These are phyloP conservation scores for Muntiacus reevesi DNA, from an alignment of 2,113 vertebrate genomes.

Conservation along the genomic window DNA sequence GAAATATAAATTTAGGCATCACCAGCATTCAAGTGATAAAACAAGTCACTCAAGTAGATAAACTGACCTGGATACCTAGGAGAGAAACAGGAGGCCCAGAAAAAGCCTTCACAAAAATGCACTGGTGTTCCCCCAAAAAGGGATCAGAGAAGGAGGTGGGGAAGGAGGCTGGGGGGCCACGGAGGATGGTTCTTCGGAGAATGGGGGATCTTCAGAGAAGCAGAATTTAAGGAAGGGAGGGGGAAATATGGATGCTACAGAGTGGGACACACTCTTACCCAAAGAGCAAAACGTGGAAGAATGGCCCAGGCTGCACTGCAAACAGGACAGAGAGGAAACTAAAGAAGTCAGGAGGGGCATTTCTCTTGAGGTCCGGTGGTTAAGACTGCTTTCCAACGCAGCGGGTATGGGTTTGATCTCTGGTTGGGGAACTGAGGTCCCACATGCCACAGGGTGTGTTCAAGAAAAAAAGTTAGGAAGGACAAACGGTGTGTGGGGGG, in stretches of 20 bases:
- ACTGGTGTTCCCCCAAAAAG: not conserved
- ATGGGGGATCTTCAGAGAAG: not conserved
- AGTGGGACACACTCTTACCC: not conserved
- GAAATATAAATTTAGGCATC: conserved; percentile 50
- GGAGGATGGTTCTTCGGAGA: not conserved
- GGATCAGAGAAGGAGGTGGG: not conserved
- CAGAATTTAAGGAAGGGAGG: not conserved
- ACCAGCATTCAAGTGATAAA: not conserved
- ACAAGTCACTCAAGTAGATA: not conserved
- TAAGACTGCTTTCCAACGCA: not conserved
- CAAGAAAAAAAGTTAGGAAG: not conserved
- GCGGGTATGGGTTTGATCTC: not conserved
- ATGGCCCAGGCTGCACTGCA: not conserved
- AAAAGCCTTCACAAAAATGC: not conserved
- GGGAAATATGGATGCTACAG: not conserved
- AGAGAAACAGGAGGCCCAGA: not conserved
- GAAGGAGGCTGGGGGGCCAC: not conserved
- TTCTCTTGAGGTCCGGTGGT: not conserved
- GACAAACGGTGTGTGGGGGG: rapidly evolving
- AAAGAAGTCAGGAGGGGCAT: not conserved
- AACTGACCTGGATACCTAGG: not conserved
- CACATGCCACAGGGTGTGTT: not conserved
- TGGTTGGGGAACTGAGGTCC: not conserved
- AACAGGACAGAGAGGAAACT: not conserved
- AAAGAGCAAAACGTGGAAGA: not conserved